Conservation (phyloP, 2,888 invertebrate genomes). For the Eupithecia exiguata region DNA sequence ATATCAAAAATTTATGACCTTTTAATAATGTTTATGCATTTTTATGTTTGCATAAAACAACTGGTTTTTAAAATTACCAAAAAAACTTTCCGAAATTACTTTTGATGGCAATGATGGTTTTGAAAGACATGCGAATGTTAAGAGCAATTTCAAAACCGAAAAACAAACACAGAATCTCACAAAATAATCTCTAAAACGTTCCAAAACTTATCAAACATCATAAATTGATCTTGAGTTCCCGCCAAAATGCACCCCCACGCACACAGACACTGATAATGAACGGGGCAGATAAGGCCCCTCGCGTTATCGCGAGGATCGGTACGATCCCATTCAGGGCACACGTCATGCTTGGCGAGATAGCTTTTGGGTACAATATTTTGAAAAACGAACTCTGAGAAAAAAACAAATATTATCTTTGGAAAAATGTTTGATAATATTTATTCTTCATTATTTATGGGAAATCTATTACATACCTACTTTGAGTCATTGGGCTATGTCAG, state of each 20-base stretch:
- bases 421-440: too few relatives aligned
- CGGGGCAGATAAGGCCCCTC: conserved; percentile 63
- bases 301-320: conserved; percentile 64
- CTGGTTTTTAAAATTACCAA: not conserved
- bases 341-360: conserved; percentile 51
- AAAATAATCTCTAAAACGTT: conserved; percentile 9
- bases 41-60: not conserved
- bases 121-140: not conserved
- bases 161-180: not conserved
- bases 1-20: not conserved
- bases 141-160: not conserved
- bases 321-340: conserved; percentile 58
- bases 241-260: conserved; percentile 44
- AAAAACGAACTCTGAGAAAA: conserved; percentile 14
- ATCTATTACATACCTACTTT: too few relatives aligned
- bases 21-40: not conserved
- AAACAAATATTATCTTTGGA: not conserved
- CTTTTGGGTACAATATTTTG: conserved; percentile 24
- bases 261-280: conserved; percentile 68
- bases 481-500: too few relatives aligned
- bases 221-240: conserved; percentile 38
- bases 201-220: conserved; percentile 28
- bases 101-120: not conserved
- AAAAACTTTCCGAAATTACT: not conserved
- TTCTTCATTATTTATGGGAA: too few relatives aligned